Conservation (phyloP, 2,888 invertebrate genomes). For the Laothoe populi region DNA sequence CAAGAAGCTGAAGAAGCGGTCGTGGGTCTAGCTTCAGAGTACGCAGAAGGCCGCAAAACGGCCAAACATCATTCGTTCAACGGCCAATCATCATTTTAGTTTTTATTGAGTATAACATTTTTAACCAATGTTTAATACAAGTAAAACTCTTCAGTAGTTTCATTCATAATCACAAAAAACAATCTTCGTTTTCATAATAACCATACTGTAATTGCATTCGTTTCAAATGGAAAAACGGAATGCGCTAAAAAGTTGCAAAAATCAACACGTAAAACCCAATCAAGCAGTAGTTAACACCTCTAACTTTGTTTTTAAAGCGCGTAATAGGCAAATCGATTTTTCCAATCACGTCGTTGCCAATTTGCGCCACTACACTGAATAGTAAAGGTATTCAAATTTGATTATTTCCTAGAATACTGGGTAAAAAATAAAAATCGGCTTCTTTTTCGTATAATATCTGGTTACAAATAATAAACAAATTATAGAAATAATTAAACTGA, state of each 20-base stretch:
- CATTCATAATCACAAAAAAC: not conserved
- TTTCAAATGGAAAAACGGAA: conserved; percentile 5
- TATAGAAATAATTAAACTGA: no score
- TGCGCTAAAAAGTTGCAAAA: not conserved
- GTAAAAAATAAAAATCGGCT: no score
- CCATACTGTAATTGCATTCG: not conserved
- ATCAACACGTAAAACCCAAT: conserved; percentile 4
- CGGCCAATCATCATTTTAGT: no score
- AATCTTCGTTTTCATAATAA: not conserved
- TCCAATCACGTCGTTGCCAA: not conserved
- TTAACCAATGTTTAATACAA: no score
- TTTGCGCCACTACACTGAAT: conserved; percentile 1
- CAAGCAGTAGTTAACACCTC: conserved; percentile 16
- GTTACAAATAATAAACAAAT: no score
- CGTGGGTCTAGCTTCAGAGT: no score
- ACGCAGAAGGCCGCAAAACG: no score
- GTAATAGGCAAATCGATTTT: conserved; percentile 10
- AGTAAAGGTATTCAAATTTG: not conserved
- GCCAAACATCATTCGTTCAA: no score
- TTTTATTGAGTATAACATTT: no score
- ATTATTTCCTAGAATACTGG: not conserved
- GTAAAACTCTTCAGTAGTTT: no score
- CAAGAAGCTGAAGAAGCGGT: no score
- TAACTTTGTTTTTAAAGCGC: conserved; percentile 18
- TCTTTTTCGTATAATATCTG: no score